Percentiles rank a stretch among this genome's conserved stretches.
Evolutionary conservation across 1,140 invertebrate genomes (phyloP).

Genomic region (Brachionus rotundiformis): DNA sequence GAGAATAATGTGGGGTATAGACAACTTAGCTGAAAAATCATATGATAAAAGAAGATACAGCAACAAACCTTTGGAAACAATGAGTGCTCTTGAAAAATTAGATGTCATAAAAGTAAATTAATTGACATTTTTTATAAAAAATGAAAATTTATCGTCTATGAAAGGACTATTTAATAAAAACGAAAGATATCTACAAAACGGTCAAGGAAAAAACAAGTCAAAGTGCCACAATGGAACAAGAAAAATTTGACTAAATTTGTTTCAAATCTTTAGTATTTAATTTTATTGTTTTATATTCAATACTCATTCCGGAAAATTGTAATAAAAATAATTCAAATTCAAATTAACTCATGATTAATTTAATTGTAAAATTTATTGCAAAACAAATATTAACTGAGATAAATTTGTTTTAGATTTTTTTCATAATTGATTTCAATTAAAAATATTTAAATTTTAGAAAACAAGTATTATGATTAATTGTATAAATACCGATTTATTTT

Average conservation of each 20-base stretch:
- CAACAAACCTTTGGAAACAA: conserved; percentile 38
- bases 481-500: background rate
- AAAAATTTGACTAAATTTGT: background rate
- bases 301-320: background rate
- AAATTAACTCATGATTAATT: no score
- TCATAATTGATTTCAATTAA: background rate
- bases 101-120: conserved; percentile 4
- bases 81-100: conserved; percentile 26
- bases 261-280: background rate
- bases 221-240: background rate
- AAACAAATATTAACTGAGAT: background rate
- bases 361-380: background rate
- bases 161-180: background rate
- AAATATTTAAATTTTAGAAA: background rate
- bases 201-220: background rate
- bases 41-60: background rate
- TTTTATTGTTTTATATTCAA: background rate
- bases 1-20: conserved; percentile 44
- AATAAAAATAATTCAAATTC: no score
- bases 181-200: conserved; percentile 10
- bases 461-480: background rate
- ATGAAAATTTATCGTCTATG: background rate
- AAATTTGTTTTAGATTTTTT: background rate
- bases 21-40: conserved; percentile 46
- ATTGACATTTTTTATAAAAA: no score